Base-by-base conservation (phyloP, 2,888 invertebrate species). In the Ennomos fuscantarius region DNA sequence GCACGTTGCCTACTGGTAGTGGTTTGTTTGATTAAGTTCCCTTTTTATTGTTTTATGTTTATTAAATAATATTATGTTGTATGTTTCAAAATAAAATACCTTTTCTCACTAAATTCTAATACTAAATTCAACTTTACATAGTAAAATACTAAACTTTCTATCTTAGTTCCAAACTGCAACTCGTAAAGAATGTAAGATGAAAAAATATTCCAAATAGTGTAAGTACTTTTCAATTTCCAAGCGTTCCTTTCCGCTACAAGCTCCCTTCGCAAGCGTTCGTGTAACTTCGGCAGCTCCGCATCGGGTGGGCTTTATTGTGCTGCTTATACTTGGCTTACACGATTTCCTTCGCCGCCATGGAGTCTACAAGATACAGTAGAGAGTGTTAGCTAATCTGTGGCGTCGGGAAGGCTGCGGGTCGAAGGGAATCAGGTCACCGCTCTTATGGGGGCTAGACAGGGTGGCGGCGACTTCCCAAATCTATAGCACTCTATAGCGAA, bases 401-500 rank as follows among this genome's bases (percentile, higher is more conserved):
- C 58, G 55, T 52, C 2, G 39, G 9, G 48, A 36, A 53, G 49
- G 47, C 15, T 50, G 43, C 44, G 56, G 60, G 51, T 60, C 15
- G 48, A 50, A 48, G 35, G 46, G 65, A 72, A 74, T 66, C 74
- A 70, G 87, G 86, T 87, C 86, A 84, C 70, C 81, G 84, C 81
- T 78, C 86, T 73, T 70, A 73, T 70, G 68, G 69, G 67, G 71
- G 68, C 69, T 63, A 62, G 63, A 85, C 85, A 72, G 73, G 72
- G 76, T 66, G 86, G 80, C 86, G 58, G 83, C 81, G 68, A 8
- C 24, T 33, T 13, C 54, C 47, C 63, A 61, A 72, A 74, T 69
- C 72, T 71, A 68, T 70, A 67, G 55, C 60, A 59, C 54, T 66
- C 60, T 54, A 59, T 51, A 62, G 60, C 55, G 36, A 46, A 31